Evolutionary conservation across 2,797 vertebrate species (phyloP), one percentile per base, ranked within the genome.

Genomic region (Molothrus aeneus): DNA sequence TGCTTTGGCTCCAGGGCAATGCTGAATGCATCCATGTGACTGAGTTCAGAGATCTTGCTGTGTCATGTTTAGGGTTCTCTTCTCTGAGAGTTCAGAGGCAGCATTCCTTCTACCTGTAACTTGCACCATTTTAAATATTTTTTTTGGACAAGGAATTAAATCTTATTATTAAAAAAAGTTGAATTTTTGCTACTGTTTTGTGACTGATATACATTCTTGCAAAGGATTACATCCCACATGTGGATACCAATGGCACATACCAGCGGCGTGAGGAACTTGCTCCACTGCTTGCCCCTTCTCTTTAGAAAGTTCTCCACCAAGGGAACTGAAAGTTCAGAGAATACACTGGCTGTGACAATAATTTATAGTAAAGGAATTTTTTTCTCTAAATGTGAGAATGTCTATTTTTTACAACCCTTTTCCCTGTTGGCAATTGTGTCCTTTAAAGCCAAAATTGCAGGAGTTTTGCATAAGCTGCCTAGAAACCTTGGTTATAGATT

Each of bases 181-280:
- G 18, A 31, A 29, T 25, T 91, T 93, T 95, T 74, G 22, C 20
- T 8, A 15, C 36, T 50, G 25, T 69, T 56, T 45, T 78, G 47
- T 86, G 66, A 84, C 22, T 72, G 10, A 57, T 54, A 56, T 17
- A 34, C n/a, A 38, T 57, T 78, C 40, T 59, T 26, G 70, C 20
- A 81, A 38, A 51, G 50, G 36, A 47, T 86, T 75, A 32, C n/a
- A 59, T 56, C 18, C 43, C 9, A 2, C 51, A 12, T 45, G 20
- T 79, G 54, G 40, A 34, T 75, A 28, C 8, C 22, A 59, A 36
- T 28, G 65, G 40, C 20, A 51, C 7, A 9, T 36, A 59, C 7
- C 9, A 8, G 10, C 17, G 18, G 22, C 0, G 0, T n/a, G 32
- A 80, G 24, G 16, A 56, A 5, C 1, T 0, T 72, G n/a, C 4